phyloP scores from a whole-genome alignment of 35 echinoderm and acorn worm species.

The Stichopus chloronotus region DNA sequence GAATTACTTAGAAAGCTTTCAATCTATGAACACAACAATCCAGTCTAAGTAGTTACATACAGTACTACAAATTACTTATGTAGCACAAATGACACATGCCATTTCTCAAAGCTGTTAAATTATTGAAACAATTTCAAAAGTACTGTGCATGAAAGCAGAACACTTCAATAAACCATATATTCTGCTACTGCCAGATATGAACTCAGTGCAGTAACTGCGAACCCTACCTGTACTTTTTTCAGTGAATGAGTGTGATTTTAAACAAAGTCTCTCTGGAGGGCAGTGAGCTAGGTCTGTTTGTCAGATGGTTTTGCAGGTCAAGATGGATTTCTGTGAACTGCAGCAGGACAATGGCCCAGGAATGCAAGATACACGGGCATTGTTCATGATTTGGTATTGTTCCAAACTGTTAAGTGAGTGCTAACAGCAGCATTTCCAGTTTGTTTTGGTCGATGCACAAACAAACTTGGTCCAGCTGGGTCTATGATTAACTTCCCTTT shows the following conservation, averaged over 20 bases:
- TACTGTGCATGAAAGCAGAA: too few relatives aligned
- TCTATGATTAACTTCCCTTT: not conserved
- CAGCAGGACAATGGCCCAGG: not conserved
- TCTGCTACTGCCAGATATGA: too few relatives aligned
- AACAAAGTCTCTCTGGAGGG: not conserved
- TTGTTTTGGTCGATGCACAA: not conserved
- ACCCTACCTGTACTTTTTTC: not conserved
- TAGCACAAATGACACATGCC: too few relatives aligned
- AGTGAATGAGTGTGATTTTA: not conserved
- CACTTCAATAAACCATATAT: too few relatives aligned
- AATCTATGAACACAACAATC: too few relatives aligned
- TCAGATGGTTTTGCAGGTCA: not conserved
- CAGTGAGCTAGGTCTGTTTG: not conserved
- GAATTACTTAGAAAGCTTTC: too few relatives aligned
- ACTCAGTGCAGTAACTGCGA: too few relatives aligned
- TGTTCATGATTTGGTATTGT: not conserved
- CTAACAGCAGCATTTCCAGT: not conserved
- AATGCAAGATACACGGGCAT: not conserved
- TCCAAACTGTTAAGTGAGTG: not conserved
- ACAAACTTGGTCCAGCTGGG: not conserved
- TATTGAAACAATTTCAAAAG: too few relatives aligned
- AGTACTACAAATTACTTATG: too few relatives aligned
- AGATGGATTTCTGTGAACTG: constrained; percentile 4
- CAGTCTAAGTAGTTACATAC: too few relatives aligned
- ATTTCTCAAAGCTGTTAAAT: too few relatives aligned